phyloP scores from a whole-genome alignment of 1,140 invertebrate genomes.

The Cyrtorhinus lividipennis region DNA sequence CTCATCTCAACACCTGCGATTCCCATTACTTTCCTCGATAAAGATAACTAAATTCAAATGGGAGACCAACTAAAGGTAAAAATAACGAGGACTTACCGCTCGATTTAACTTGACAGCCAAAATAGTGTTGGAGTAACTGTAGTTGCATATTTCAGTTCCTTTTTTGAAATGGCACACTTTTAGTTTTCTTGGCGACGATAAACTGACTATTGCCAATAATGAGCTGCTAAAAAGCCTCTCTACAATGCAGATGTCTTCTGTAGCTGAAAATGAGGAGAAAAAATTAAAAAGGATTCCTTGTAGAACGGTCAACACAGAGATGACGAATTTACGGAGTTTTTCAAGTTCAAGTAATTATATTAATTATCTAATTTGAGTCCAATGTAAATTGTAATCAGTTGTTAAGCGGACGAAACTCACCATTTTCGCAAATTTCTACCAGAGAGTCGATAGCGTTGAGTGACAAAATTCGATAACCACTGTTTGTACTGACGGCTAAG shows the following conservation, averaged over 20 bases:
- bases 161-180: conserved; percentile 97
- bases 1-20: too few species aligned
- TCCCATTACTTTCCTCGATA: too few species aligned
- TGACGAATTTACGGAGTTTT: background rate
- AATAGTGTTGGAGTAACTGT: conserved; percentile 95
- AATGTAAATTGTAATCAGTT: too few species aligned
- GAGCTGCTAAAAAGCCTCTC: conserved; percentile 95
- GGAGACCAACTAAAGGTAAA: too few species aligned
- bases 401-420: too few species aligned
- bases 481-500: conserved; percentile 75
- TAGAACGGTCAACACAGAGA: background rate
- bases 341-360: background rate
- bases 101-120: conserved; percentile 91
- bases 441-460: conserved; percentile 69
- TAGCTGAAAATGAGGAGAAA: conserved; percentile 37
- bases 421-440: conserved; percentile 75
- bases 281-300: too few species aligned
- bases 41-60: too few species aligned
- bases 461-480: conserved; percentile 76
- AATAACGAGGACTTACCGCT: conserved; percentile 75
- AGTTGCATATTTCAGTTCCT: conserved; percentile 96
- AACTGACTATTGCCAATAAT: conserved; percentile 85
- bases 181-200: conserved; percentile 79
- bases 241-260: conserved; percentile 83
- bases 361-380: too few species aligned